phyloP scores from a whole-genome alignment of 2,888 invertebrate genomes.

The Saturnia japonica region DNA sequence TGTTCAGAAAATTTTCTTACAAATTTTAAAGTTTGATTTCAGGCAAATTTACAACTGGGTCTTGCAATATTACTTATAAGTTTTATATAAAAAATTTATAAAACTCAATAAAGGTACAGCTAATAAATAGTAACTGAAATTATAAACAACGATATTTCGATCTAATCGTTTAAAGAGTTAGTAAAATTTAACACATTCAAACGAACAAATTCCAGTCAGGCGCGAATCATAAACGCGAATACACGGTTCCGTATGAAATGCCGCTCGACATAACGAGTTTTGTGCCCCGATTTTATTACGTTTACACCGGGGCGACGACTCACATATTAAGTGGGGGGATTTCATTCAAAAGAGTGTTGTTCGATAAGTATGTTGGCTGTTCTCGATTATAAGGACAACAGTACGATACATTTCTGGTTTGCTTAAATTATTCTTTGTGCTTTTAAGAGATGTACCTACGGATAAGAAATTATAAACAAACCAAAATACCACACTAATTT shows the following conservation, averaged over 20 bases:
- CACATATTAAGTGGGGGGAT: slow-evolving; percentile 2
- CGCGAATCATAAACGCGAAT: slow-evolving; percentile 3
- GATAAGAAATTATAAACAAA: too few relatives aligned
- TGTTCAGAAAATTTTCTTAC: too few relatives aligned
- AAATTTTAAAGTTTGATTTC: too few relatives aligned
- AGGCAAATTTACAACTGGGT: too few relatives aligned
- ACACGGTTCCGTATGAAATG: slow-evolving; percentile 13
- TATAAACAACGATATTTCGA: background rate
- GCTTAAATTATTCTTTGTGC: too few relatives aligned
- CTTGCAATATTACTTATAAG: too few relatives aligned
- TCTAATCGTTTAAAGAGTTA: background rate
- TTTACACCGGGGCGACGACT: background rate
- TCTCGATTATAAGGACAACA: background rate
- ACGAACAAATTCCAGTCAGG: slow-evolving; percentile 4
- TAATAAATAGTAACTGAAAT: background rate
- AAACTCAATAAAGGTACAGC: too few relatives aligned
- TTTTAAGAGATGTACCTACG: too few relatives aligned
- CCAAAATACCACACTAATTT: too few relatives aligned
- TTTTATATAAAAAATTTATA: too few relatives aligned
- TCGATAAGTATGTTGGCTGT: background rate
- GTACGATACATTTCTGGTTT: too few relatives aligned
- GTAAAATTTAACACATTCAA: background rate
- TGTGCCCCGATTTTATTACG: slow-evolving; percentile 4
- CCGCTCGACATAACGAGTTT: slow-evolving; percentile 8
- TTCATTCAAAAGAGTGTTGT: slow-evolving; percentile 2